phyloP scores from a whole-genome alignment of 1,140 invertebrate genomes.

The Semibalanus balanoides region DNA sequence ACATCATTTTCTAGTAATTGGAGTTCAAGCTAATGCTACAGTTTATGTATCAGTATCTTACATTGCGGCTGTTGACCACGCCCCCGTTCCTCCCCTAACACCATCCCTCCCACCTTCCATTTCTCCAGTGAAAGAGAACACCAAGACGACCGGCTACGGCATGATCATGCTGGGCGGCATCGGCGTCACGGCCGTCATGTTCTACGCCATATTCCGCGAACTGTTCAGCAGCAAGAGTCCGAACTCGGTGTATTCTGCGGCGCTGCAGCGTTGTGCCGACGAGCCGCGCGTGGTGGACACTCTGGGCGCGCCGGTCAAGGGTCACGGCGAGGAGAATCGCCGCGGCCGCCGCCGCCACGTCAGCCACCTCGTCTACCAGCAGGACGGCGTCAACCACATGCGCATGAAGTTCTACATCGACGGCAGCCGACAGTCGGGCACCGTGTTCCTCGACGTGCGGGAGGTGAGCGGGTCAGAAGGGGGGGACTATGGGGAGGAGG shows the following conservation, averaged over 20 bases:
- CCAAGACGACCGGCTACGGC: slow-evolving; percentile 64
- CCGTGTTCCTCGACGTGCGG: slow-evolving; percentile 67
- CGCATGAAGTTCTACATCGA: slow-evolving; percentile 80
- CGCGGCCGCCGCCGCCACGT: slow-evolving; percentile 51
- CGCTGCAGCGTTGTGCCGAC: slow-evolving; percentile 52
- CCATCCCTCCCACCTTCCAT: too few species aligned
- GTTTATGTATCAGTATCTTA: too few species aligned
- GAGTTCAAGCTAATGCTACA: too few species aligned
- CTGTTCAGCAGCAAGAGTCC: slow-evolving; percentile 73
- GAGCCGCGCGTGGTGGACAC: slow-evolving; percentile 53
- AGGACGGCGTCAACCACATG: slow-evolving; percentile 43
- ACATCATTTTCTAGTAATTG: too few species aligned
- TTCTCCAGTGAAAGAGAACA: slow-evolving; percentile 60
- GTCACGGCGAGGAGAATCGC: slow-evolving; percentile 68
- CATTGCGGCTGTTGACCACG: too few species aligned
- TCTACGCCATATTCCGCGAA: slow-evolving; percentile 62
- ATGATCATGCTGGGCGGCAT: slow-evolving; percentile 61
- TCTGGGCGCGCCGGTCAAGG: slow-evolving; percentile 69
- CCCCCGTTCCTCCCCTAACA: too few species aligned
- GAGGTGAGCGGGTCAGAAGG: slow-evolving; percentile 41
- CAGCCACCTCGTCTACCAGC: slow-evolving; percentile 52
- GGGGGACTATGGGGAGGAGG: neutral
- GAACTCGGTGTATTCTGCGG: slow-evolving; percentile 62
- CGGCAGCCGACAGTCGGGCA: slow-evolving; percentile 56
- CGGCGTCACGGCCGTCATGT: slow-evolving; percentile 56